Evolutionary conservation across 2,888 invertebrate species (phyloP).

Genomic region (Aphelenchoides bicaudatus): DNA sequence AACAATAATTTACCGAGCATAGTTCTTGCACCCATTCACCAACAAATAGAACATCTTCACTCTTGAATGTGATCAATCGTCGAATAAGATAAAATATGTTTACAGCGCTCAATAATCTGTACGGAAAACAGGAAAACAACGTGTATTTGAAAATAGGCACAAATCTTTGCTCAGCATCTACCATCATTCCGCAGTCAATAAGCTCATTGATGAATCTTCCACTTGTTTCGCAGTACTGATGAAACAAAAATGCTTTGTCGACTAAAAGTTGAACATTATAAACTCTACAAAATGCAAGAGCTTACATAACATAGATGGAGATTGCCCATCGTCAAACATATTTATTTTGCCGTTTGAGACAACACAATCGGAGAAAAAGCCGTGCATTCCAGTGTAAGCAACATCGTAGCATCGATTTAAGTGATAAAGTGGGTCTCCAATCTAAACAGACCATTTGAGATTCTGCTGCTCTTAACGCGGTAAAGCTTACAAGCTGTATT

Average conservation of each 20-base stretch:
- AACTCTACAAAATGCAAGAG: background rate
- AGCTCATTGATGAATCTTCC: background rate
- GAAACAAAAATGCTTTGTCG: background rate
- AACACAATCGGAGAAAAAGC: background rate
- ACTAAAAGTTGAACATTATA: constrained; percentile 1
- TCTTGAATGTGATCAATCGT: too few relatives aligned
- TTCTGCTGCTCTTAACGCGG: too few relatives aligned
- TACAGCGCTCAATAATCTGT: background rate
- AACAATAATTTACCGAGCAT: too few relatives aligned
- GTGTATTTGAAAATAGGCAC: background rate
- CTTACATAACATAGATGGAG: background rate
- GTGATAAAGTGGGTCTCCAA: constrained; percentile 10
- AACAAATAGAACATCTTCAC: too few relatives aligned
- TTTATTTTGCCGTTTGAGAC: background rate
- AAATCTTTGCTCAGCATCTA: background rate
- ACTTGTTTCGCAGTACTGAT: background rate
- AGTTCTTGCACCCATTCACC: too few relatives aligned
- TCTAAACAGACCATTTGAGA: too few relatives aligned
- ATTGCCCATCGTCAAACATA: background rate
- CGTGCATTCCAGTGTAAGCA: background rate
- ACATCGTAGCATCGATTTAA: background rate
- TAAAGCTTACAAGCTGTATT: too few relatives aligned
- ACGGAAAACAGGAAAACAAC: background rate
- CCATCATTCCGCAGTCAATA: background rate
- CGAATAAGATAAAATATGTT: too few relatives aligned